phyloP scores from a whole-genome alignment of 2,888 invertebrate species.

The Orthosia cruda region DNA sequence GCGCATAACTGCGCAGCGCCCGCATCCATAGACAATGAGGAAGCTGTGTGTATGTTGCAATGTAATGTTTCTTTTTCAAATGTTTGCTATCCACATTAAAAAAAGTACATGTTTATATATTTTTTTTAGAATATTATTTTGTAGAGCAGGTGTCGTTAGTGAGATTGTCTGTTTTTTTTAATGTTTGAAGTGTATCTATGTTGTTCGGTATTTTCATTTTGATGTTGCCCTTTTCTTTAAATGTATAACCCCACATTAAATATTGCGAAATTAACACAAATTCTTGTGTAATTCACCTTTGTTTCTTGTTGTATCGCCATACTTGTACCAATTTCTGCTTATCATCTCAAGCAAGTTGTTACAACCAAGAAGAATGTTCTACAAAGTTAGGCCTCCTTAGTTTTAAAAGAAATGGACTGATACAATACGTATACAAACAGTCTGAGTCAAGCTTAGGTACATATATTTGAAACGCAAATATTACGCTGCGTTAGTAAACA shows the following conservation, averaged over 20 bases:
- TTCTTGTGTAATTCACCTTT: background rate
- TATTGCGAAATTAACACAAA: background rate
- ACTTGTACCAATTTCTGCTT: constrained; percentile 27
- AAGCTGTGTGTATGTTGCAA: too few relatives aligned
- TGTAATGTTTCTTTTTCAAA: too few relatives aligned
- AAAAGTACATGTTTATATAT: too few relatives aligned
- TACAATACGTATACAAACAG: constrained; percentile 64
- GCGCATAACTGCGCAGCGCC: too few relatives aligned
- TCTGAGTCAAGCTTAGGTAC: constrained; percentile 67
- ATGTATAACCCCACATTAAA: too few relatives aligned
- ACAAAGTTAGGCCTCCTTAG: constrained; percentile 47
- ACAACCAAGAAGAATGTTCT: constrained; percentile 23
- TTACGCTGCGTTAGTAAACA: constrained; percentile 70
- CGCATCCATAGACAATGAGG: too few relatives aligned
- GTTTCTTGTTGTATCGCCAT: background rate
- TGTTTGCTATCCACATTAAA: too few relatives aligned
- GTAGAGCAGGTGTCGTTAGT: background rate
- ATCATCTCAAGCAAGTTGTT: constrained; percentile 46
- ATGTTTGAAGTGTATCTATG: too few relatives aligned
- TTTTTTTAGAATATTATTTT: background rate
- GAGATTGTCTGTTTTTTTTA: background rate
- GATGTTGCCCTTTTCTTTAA: too few relatives aligned
- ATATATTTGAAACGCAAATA: constrained; percentile 77
- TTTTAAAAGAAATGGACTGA: constrained; percentile 52
- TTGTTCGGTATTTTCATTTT: too few relatives aligned